Evolutionary conservation across 2,113 vertebrate genomes (phyloP), one percentile per base, ranked within the genome.

Genomic region (Oryzias woworae): DNA sequence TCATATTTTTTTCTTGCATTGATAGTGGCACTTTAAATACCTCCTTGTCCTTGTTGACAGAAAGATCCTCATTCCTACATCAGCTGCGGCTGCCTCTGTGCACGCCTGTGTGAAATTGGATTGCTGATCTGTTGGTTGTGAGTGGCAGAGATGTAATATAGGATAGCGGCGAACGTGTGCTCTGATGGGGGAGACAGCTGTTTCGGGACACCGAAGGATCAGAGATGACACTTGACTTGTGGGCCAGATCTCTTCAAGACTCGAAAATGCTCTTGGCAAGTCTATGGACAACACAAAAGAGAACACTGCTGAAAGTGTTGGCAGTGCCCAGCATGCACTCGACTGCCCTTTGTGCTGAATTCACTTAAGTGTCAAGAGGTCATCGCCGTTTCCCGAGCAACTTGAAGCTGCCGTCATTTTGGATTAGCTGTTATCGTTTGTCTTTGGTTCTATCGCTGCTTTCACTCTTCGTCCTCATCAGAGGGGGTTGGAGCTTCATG

Each of bases 81-180:
- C 69, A 71, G 77, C 64, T 24, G 64, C 42, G 72, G 66, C 80
- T 80, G 78, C 78, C 77, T 74, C 72, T 68, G 84, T 87, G 86
- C 81, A 71, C 46, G 77, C 78, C 70, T 86, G 88, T 92, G 90
- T 91, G 88, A 91, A 91, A 91, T 91, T 92, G 89, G 87, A 91
- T 91, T 87, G 89, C 84, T 90, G 88, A 91, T 91, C 77, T 77
- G 81, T 84, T 76, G 84, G 85, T 69, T 71, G 81, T 78, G 87
- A 91, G 84, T 85, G 81, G 80, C 88, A 88, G 80, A 89, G 86
- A 91, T 91, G 85, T 89, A 88, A 90, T 88, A 83, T 71, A 62
- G 77, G 88, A 91, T 90, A 88, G 82, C 50, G 43, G 76, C 69
- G 43, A 61, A 73, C 49, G 70, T 67, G 62, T 75, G 75, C 80